Evolutionary conservation across 2,113 vertebrate genomes (phyloP), one percentile per base, ranked within the genome.

Genomic region (Engystomops pustulosus): DNA sequence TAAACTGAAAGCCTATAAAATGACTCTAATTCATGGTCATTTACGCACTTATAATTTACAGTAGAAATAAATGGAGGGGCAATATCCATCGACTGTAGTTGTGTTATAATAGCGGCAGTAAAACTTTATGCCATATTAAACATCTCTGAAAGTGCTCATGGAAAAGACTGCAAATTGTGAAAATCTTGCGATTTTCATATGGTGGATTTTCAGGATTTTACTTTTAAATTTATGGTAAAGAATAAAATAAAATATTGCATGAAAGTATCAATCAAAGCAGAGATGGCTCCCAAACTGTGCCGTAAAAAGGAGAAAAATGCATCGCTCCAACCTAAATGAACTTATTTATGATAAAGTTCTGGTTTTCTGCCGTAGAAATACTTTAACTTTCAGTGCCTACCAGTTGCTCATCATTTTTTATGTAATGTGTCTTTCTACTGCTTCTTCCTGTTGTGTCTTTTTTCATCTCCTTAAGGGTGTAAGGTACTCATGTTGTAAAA

Each of bases 61-160:
- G 75, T 78, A 78, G 34, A 38, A 38, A 51, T 78, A 78, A 78
- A 78, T 60, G 75, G 11, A 77, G 49, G 75, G 75, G 75, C 34
- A 78, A 78, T 78, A 60, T 60, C 75, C 34, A 60, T 38, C 60
- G 34, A 27, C 51, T 41, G 51, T 78, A 38, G 20, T 60, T 41
- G 51, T 41, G 51, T 15, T 78, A 41, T 38, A 78, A 78, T 78
- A 60, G 75, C 51, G 7, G 53, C 60, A 78, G 75, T 78, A 60
- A 78, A 78, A 78, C 34, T 58, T 78, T 41, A 78, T 78, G 75
- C 75, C 75, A 41, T 60, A 78, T 78, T 60, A 78, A 78, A 41
- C n/a, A 41, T 78, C 34, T 78, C 75, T 17, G 75, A 78, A 38
- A 41, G 4, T 3, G 51, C 75, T 60, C 58, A 78, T 78, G 51